Evolutionary conservation across 2,113 vertebrate genomes (phyloP).

Genomic region (Pterocles burchelli): DNA sequence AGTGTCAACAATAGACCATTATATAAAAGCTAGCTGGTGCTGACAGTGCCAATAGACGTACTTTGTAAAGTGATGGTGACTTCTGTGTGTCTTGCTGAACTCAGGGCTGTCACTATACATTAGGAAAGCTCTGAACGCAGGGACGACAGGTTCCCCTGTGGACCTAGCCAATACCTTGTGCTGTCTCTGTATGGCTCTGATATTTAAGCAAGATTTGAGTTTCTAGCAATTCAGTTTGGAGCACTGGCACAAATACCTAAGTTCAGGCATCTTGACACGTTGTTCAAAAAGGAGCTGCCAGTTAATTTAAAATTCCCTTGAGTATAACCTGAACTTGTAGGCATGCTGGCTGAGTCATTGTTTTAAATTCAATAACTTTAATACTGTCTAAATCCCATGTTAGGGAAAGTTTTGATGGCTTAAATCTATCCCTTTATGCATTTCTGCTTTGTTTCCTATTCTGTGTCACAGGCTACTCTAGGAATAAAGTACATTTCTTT

Average conservation of each 20-base stretch:
- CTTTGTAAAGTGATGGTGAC: background rate
- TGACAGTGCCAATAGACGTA: accelerated
- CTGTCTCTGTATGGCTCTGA: background rate
- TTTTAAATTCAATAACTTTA: background rate
- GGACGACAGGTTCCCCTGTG: background rate
- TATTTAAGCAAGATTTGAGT: background rate
- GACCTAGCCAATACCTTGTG: background rate
- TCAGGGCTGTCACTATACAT: background rate
- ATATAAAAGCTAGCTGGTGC: background rate
- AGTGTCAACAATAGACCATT: background rate
- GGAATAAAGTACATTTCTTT: background rate
- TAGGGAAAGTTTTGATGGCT: background rate
- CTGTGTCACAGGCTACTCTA: background rate
- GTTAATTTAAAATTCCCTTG: background rate
- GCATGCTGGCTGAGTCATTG: background rate
- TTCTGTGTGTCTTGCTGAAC: background rate
- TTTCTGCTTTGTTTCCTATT: background rate
- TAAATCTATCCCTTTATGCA: background rate
- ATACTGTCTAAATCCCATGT: background rate
- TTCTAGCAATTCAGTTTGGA: background rate
- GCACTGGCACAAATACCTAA: background rate
- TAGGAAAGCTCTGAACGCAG: background rate
- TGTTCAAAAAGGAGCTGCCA: background rate
- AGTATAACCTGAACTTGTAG: background rate
- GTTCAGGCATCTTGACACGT: background rate